Conservation (phyloP, 2,888 invertebrate genomes). For the Tipula helvola region DNA sequence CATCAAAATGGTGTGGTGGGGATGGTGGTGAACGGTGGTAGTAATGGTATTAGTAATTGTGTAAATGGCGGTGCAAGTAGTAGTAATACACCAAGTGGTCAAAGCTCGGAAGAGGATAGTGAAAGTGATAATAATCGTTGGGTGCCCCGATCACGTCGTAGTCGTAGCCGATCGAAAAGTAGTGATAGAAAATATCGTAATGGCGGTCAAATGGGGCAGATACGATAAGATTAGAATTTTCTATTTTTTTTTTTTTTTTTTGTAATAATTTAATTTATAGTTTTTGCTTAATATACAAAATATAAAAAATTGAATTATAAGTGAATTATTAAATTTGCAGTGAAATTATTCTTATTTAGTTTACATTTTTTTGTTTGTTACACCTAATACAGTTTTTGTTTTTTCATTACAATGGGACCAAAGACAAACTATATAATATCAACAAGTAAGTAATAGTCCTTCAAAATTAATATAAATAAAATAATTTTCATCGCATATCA, state of each 20-base stretch:
- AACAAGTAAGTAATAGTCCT: not conserved
- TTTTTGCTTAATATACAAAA: not conserved
- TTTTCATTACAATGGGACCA: not conserved
- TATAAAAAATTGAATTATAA: not conserved
- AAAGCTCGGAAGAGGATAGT: conserved; percentile 23
- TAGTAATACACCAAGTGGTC: conserved; percentile 12
- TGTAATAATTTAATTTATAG: not conserved
- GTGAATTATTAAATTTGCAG: not conserved
- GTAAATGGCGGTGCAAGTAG: conserved; percentile 13
- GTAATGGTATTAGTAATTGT: conserved; percentile 12
- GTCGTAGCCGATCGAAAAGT: conserved; percentile 23
- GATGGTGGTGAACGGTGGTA: not conserved
- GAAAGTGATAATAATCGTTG: conserved; percentile 22
- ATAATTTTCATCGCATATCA: not conserved
- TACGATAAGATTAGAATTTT: not conserved
- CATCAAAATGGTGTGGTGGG: conserved; percentile 6
- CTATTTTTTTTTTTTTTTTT: not conserved
- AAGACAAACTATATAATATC: not conserved
- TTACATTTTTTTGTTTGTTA: not conserved
- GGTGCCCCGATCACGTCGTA: conserved; percentile 21
- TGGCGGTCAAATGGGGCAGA: not conserved
- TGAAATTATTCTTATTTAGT: not conserved
- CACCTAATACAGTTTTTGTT: not conserved
- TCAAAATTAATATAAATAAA: not conserved
- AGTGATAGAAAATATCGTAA: conserved; percentile 21